Evolutionary conservation across 2,113 vertebrate species (phyloP), one percentile per base, ranked within the genome.

Genomic region (Gymnarchus niloticus): DNA sequence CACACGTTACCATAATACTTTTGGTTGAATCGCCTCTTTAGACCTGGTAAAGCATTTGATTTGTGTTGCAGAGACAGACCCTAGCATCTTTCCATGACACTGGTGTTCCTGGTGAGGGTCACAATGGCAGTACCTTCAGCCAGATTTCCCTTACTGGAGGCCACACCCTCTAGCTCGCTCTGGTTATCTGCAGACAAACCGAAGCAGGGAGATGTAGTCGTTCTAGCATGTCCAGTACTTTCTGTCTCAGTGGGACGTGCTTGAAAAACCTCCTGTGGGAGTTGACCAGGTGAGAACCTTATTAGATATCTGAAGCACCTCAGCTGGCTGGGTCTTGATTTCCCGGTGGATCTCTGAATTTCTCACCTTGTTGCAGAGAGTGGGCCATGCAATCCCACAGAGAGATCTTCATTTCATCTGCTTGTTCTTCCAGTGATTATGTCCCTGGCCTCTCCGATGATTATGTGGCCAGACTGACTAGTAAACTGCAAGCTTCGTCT

Each of bases 381-480:
- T 33, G 17, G 19, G 33, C 28, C 65, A 6, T 28, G 33, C 33
- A 73, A 73, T 33, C 37, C 14, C 6, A 37, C n/a, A n/a, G n/a
- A n/a, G n/a, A n/a, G n/a, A n/a, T n/a, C n/a, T n/a, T n/a, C n/a
- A n/a, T n/a, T n/a, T n/a, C n/a, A n/a, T n/a, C n/a, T n/a, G n/a
- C 65, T 73, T 73, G 33, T 73, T 73, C 65, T 73, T 73, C 19
- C 65, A 73, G 65, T 41, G 28, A 73, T 73, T 73, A n/a, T n/a
- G 65, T 17, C 65, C 14, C 25, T 12, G 33, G 33, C 28, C 41
- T n/a, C n/a, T n/a, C n/a, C n/a, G 1, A 1, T 73, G 33, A 6
- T 5, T 33, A 41, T n/a, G 19, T 41, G 65, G 61, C 25, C 28
- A 41, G 1, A 14, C 19, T 6, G 14, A 73, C 7, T 19, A 33